A percentile compares a stretch with the other conserved stretches of the same genome.
These are phyloP conservation scores for Promerops cafer DNA, from an alignment of 2,113 vertebrate species.

Conservation along the genomic window DNA sequence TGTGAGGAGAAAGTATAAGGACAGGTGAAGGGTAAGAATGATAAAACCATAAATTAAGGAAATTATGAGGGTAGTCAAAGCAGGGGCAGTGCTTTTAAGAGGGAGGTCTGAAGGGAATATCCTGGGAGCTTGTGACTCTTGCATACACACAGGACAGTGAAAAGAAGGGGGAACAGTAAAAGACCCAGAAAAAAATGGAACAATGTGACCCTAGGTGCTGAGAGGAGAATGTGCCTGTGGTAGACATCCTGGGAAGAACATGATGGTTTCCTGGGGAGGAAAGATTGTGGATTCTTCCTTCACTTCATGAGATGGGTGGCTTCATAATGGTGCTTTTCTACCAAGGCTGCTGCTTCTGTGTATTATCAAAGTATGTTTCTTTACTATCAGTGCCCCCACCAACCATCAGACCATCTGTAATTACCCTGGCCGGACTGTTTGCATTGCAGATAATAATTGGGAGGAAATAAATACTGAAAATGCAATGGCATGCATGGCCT, in stretches of 20 bases:
- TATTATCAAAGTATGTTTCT: not conserved
- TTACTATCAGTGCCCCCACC: not conserved
- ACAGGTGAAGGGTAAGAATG: not conserved
- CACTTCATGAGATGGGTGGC: not conserved
- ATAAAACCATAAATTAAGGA: not conserved
- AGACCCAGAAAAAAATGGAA: not conserved
- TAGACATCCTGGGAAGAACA: not conserved
- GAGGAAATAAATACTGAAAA: not conserved
- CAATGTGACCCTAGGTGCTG: accelerated
- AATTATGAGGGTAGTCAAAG: not conserved
- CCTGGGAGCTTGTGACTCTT: not conserved
- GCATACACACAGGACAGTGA: not conserved
- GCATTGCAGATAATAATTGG: not conserved
- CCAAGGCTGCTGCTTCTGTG: not conserved
- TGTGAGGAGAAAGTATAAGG: not conserved
- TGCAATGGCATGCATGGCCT: not conserved
- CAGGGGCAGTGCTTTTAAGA: not conserved
- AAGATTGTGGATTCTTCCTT: not conserved
- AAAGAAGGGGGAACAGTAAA: not conserved
- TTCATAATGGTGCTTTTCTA: not conserved
- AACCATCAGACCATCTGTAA: not conserved
- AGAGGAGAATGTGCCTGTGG: not conserved
- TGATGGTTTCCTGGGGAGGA: not conserved
- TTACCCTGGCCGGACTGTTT: not conserved
- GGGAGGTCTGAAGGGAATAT: not conserved